Evolutionary conservation across 2,113 vertebrate genomes (phyloP).

Genomic region (Balaeniceps rex): DNA sequence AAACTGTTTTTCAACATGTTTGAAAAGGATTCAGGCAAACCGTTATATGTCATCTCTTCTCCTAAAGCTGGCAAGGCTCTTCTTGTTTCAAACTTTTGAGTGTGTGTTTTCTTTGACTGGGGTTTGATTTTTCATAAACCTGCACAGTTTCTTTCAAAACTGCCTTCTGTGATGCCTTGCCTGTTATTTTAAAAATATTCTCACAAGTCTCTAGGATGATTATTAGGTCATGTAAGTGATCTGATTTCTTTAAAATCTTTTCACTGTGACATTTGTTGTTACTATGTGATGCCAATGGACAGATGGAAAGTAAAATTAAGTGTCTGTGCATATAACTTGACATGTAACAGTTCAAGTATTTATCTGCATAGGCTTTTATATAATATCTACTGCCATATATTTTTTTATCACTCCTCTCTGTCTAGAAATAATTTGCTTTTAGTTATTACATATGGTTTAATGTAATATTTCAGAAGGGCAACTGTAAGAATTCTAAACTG

Average conservation of each 20-base stretch:
- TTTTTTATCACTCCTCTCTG: background rate
- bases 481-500: background rate
- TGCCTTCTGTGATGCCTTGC: background rate
- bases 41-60: accelerated
- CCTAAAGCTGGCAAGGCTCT: background rate
- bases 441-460: background rate
- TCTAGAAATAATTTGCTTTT: background rate
- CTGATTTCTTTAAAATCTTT: background rate
- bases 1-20: background rate
- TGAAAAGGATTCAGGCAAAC: background rate
- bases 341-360: background rate
- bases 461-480: background rate
- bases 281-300: background rate
- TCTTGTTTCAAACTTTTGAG: background rate
- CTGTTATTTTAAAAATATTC: background rate
- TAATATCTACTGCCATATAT: background rate
- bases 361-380: background rate
- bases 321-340: background rate
- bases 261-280: background rate
- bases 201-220: background rate
- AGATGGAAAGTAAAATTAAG: background rate
- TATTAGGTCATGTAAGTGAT: background rate
- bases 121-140: background rate
- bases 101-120: background rate
- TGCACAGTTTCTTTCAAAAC: background rate